Percentiles rank a stretch among this genome's conserved stretches.
Conservation (phyloP, 2,797 vertebrate species). For the Sebastes iracundus region DNA sequence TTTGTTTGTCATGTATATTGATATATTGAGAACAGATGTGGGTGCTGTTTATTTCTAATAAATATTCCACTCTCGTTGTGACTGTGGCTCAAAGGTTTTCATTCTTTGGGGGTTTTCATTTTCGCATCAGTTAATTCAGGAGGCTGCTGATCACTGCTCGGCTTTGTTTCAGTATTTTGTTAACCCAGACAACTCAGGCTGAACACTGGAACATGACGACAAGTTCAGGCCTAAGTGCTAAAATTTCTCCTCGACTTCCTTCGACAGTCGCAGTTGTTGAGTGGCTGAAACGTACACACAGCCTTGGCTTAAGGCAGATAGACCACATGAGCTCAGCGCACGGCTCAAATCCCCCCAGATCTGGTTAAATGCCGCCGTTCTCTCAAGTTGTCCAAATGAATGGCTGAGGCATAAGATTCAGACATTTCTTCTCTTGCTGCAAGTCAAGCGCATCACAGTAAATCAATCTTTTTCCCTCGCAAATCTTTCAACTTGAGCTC, state of each 20-base stretch:
- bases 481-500: conserved; percentile 60
- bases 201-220: conserved; percentile 27
- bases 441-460: conserved; percentile 60
- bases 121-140: neutral
- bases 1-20: conserved; percentile 60
- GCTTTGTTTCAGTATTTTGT: conserved; percentile 20
- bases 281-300: conserved; percentile 14
- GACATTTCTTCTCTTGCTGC: conserved; percentile 47
- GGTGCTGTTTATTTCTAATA: conserved; percentile 50
- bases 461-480: conserved; percentile 59
- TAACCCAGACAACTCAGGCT: conserved; percentile 8
- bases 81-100: conserved; percentile 34
- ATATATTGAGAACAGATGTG: conserved; percentile 64
- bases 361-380: conserved; percentile 38
- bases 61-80: conserved; percentile 37
- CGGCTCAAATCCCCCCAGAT: conserved; percentile 34
- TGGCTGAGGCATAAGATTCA: conserved; percentile 27
- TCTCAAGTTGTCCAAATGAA: conserved; percentile 55
- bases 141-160: conserved; percentile 2
- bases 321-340: conserved; percentile 37
- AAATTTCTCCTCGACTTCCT: conserved; percentile 27
- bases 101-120: conserved; percentile 24
- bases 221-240: conserved; percentile 5
- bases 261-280: conserved; percentile 28
- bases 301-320: conserved; percentile 13